Conservation (phyloP, 2,888 invertebrate species). For the Himalopsyche tibetana region DNA sequence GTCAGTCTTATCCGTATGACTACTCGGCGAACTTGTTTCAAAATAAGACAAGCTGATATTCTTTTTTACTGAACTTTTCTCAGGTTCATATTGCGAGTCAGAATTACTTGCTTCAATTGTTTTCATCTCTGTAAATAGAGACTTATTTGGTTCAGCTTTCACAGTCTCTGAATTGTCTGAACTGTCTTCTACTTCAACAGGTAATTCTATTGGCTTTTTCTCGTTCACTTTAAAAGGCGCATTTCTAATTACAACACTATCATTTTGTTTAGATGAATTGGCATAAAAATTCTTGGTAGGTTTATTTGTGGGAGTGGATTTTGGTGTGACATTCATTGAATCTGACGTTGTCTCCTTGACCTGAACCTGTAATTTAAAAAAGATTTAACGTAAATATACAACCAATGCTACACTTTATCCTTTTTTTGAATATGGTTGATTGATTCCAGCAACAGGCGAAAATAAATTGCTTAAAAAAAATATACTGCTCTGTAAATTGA, state of each 20-base stretch:
- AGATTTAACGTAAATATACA: too few species aligned
- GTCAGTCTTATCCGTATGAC: background rate
- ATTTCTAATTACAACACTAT: background rate
- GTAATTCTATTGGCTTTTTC: background rate
- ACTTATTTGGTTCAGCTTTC: background rate
- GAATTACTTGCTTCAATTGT: background rate
- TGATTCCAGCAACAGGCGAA: too few species aligned
- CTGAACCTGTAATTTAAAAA: background rate
- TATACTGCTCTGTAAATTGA: too few species aligned
- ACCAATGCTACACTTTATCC: too few species aligned
- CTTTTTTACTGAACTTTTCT: slow-evolving; percentile 1
- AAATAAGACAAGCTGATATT: slow-evolving; percentile 36
- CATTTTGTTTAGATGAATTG: background rate
- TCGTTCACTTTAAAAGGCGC: background rate
- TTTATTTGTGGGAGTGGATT: background rate
- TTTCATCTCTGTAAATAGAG: slow-evolving; percentile 7
- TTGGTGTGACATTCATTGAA: background rate
- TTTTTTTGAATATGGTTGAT: too few species aligned
- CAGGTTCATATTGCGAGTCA: slow-evolving; percentile 6
- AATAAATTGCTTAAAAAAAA: too few species aligned
- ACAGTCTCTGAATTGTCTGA: background rate
- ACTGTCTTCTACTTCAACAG: background rate
- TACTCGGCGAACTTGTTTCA: background rate
- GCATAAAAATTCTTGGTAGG: slow-evolving; percentile 20
- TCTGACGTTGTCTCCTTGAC: background rate